phyloP scores from a whole-genome alignment of 2,888 invertebrate species.

The Chaitophorus viminalis region DNA sequence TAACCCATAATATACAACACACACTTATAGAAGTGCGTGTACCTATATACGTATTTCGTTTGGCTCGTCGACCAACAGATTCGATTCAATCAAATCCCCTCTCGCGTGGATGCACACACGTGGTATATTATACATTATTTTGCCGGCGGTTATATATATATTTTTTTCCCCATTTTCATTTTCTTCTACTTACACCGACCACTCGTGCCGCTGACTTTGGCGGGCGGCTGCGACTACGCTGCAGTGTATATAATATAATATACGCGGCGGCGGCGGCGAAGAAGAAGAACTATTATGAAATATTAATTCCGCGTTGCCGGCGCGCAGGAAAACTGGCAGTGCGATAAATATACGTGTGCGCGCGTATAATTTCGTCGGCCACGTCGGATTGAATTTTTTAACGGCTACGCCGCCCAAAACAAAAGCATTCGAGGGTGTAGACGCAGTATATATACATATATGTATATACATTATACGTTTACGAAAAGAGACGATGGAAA shows the following conservation, averaged over 20 bases:
- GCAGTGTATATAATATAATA: not conserved
- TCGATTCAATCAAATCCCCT: not conserved
- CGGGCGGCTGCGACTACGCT: not conserved
- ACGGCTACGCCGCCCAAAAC: constrained; percentile 18
- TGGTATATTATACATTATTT: not conserved
- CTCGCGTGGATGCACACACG: not conserved
- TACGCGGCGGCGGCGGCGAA: too few species aligned
- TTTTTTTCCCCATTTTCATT: not conserved
- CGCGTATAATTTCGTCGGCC: constrained; percentile 46
- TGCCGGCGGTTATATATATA: not conserved
- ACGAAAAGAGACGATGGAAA: not conserved
- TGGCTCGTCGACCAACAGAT: not conserved
- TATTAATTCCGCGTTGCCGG: constrained; percentile 21
- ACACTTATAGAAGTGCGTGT: not conserved
- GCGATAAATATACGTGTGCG: constrained; percentile 42
- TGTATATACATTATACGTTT: not conserved
- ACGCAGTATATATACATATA: not conserved
- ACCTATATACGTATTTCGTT: not conserved
- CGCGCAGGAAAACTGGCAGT: not conserved
- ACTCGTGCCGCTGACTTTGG: not conserved
- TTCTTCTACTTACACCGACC: not conserved
- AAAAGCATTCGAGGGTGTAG: constrained; percentile 23
- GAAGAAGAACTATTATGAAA: constrained; percentile 37
- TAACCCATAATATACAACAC: too few species aligned
- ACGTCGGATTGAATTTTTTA: constrained; percentile 51